A percentile compares a stretch with the other conserved stretches of the same genome.
These are phyloP conservation scores for Nothobranchius furzeri DNA, from an alignment of 2,113 vertebrate species.

Conservation along the genomic window DNA sequence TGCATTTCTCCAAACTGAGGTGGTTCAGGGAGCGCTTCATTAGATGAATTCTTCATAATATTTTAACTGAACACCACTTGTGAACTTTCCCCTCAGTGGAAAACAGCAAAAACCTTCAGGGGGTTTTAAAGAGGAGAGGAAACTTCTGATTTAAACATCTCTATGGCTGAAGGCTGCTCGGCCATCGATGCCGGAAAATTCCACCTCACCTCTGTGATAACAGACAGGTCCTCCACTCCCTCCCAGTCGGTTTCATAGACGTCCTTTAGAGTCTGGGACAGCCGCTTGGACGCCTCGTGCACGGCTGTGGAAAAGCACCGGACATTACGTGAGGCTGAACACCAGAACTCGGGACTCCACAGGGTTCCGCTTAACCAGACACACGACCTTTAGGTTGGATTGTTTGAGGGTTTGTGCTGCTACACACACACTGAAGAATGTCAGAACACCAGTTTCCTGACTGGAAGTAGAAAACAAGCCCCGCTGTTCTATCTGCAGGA, in stretches of 20 bases:
- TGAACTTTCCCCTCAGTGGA: too few species aligned
- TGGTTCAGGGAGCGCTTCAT: too few species aligned
- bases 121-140: too few species aligned
- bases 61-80: too few species aligned
- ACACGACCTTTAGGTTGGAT: constrained; percentile 1
- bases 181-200: neutral
- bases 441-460: constrained; percentile 59
- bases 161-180: too few species aligned
- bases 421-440: constrained; percentile 38
- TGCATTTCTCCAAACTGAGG: too few species aligned
- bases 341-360: neutral
- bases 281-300: constrained; percentile 88
- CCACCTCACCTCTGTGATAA: constrained; percentile 83
- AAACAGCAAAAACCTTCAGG: too few species aligned
- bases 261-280: constrained; percentile 88
- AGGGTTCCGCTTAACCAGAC: neutral
- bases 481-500: too few species aligned
- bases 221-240: constrained; percentile 82
- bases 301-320: constrained; percentile 76
- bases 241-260: constrained; percentile 89
- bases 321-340: neutral
- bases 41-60: too few species aligned
- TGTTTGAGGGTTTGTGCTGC: constrained; percentile 23
- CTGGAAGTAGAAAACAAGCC: constrained; percentile 1
- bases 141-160: too few species aligned